Conservation (phyloP, 2,113 vertebrate genomes). For the Myxocyprinus asiaticus region DNA sequence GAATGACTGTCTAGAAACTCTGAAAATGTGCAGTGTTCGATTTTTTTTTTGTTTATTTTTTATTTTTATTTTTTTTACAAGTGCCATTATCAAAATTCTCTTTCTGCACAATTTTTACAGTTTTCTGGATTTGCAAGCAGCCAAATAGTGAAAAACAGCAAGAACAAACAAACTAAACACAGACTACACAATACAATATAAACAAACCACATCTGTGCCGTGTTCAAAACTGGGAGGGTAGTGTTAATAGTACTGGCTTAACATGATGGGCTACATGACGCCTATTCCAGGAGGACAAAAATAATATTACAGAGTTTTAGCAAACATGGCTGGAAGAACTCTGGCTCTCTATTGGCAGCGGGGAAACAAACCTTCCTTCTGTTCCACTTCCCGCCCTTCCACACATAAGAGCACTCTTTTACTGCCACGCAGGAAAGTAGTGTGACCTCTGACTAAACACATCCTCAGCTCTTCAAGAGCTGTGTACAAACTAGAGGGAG, state of each 20-base stretch:
- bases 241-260: background rate
- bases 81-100: background rate
- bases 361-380: constrained; percentile 48
- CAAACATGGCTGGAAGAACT: constrained; percentile 29
- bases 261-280: constrained; percentile 30
- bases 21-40: background rate
- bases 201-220: background rate
- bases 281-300: constrained; percentile 30
- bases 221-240: background rate
- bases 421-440: constrained; percentile 26
- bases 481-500: background rate
- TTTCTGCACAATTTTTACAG: too few species aligned
- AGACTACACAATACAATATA: constrained; percentile 6
- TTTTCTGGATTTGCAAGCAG: background rate
- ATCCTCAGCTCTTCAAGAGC: background rate
- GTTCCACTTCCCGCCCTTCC: constrained; percentile 41
- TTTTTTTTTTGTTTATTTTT: background rate
- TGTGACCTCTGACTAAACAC: background rate
- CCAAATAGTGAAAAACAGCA: background rate
- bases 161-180: constrained; percentile 9
- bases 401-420: constrained; percentile 1
- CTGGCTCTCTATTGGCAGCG: background rate
- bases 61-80: background rate
- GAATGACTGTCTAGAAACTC: too few species aligned
- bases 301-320: constrained; percentile 32